Evolutionary conservation across 2,888 invertebrate species (phyloP).

Genomic region (Aricia artaxerxes): DNA sequence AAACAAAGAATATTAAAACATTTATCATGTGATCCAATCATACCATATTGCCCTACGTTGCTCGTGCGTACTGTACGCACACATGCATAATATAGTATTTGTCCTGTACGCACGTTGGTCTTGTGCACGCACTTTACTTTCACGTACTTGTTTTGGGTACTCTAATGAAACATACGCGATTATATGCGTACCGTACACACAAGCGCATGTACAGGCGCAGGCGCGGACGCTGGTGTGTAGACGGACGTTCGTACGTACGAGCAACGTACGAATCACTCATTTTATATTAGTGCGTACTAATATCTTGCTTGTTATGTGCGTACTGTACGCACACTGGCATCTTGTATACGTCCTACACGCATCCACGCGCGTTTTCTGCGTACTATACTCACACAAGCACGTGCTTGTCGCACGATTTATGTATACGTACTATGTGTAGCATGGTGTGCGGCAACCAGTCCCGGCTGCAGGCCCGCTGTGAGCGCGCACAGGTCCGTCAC

Average conservation of each 20-base stretch:
- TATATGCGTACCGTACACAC: too few relatives aligned
- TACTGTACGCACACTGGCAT: not conserved
- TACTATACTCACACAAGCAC: not conserved
- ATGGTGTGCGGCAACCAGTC: conserved; percentile 74
- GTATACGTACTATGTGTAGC: conserved; percentile 49
- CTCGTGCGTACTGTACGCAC: too few relatives aligned
- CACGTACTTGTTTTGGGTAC: too few relatives aligned
- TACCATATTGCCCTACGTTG: too few relatives aligned
- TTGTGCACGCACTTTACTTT: too few relatives aligned
- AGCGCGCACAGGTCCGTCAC: conserved; percentile 90
- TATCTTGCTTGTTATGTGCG: not conserved
- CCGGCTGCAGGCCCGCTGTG: conserved; percentile 88
- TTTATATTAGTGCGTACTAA: not conserved
- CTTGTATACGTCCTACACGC: not conserved
- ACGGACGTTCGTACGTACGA: not conserved
- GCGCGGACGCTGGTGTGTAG: not conserved
- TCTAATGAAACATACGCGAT: too few relatives aligned
- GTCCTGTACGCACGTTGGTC: too few relatives aligned
- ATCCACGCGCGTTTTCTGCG: not conserved
- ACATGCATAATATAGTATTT: too few relatives aligned
- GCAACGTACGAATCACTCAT: not conserved
- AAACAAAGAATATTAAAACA: too few relatives aligned
- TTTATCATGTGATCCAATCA: too few relatives aligned
- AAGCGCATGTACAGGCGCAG: too few relatives aligned
- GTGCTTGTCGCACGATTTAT: conserved; percentile 38